A percentile compares a stretch with the other conserved stretches of the same genome.
Evolutionary conservation across 2,888 invertebrate species (phyloP).

Genomic region (Miltochrista miniata): DNA sequence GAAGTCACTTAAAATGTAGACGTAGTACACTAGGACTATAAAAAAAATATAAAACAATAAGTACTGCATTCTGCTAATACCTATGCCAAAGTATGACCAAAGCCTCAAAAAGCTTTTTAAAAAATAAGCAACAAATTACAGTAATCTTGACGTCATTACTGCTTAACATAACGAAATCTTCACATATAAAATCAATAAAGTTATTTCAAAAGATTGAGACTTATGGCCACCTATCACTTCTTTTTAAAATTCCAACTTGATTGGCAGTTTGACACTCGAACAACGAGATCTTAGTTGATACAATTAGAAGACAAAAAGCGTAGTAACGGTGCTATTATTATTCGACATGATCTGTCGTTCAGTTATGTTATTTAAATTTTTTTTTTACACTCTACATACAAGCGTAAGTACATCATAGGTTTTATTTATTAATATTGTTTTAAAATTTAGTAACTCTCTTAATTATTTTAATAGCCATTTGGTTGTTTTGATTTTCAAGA

Average conservation of each 20-base stretch:
- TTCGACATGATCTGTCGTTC: neutral
- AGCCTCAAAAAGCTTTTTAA: no score
- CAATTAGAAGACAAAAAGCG: conserved; percentile 19
- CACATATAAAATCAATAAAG: neutral
- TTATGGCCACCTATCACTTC: conserved; percentile 1
- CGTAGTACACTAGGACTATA: no score
- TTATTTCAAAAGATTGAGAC: conserved; percentile 1
- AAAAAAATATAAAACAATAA: no score
- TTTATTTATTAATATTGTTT: no score
- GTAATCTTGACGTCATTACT: no score
- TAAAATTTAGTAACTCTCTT: neutral
- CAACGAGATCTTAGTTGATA: conserved; percentile 15
- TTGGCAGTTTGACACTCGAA: conserved; percentile 29
- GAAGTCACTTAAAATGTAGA: no score
- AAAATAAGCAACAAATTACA: no score
- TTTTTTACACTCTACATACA: neutral
- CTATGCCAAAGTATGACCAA: no score
- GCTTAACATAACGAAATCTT: no score
- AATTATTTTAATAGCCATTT: neutral
- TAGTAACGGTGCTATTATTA: conserved; percentile 1
- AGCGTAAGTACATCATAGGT: neutral
- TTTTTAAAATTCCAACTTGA: conserved; percentile 1
- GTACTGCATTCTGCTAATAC: no score
- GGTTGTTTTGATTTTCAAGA: no score
- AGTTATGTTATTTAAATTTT: neutral